Base-by-base conservation (phyloP, 2,113 vertebrate genomes). In the Eulacestoma nigropectus region DNA sequence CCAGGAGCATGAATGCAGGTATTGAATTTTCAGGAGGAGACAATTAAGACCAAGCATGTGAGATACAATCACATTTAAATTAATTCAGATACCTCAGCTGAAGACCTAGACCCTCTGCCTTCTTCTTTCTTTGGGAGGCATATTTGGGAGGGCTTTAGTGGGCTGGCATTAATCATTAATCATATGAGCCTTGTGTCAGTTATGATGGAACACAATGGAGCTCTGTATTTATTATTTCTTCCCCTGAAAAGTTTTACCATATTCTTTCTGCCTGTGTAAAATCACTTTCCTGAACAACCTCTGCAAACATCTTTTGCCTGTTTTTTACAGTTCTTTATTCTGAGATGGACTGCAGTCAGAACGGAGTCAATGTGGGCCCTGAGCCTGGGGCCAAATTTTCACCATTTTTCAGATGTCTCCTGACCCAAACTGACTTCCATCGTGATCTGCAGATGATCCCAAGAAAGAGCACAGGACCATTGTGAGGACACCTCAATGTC, bases 11-110 rank as follows among this genome's bases (percentile, higher is more conserved):
- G 97, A 97, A 98, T 97, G 89, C 52, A 97, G 87, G 96, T 98
- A 98, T 94, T 97, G 97, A 98, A 91, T 95, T 96, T 93, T 97
- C 91, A 93, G 88, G 93, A 97, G 93, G 86, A 98, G 97, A 97
- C 83, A 84, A 95, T 95, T 97, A 97, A 97, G 93, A 94, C 41
- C 87, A 95, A 97, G 92, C 55, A 90, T 62, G 85, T 49, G 84
- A 97, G 96, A 96, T 84, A 96, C 53, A 96, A 95, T 84, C 74
- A 1, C 90, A 97, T 91, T 97, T 90, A 97, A 97, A 94, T 95
- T 90, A 96, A 83, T 94, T 93, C 84, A 84, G 93, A 77, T 92
- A 85, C 85, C 35, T 95, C 62, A 57, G 70, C 46, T 87, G 30
- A 87, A 81, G 55, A 92, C 72, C 84, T 92, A 95, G 75, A 85